These are phyloP conservation scores for Adrianichthys oophorus DNA, from an alignment of 2,797 vertebrate species.

Conservation along the genomic window DNA sequence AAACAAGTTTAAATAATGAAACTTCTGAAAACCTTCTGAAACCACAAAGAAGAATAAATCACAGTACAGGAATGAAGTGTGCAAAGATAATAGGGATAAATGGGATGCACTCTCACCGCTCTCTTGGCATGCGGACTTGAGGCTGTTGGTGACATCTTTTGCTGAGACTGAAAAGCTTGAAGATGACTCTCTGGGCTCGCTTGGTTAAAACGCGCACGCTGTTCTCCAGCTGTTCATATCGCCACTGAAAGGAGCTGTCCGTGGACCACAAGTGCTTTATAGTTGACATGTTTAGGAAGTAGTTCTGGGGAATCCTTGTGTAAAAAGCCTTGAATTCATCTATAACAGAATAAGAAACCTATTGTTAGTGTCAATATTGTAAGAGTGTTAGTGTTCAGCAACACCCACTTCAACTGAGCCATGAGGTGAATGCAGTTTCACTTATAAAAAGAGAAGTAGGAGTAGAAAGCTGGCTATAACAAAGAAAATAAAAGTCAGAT, in stretches of 20 bases:
- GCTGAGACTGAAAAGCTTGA: conserved; percentile 95
- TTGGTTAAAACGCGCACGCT: conserved; percentile 88
- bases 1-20: not conserved
- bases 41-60: no score
- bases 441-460: not conserved
- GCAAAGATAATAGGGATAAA: not conserved
- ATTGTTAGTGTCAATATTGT: not conserved
- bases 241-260: conserved; percentile 90
- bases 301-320: conserved; percentile 88
- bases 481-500: not conserved
- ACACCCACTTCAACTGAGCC: not conserved
- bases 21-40: no score
- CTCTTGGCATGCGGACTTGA: conserved; percentile 85
- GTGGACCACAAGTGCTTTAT: conserved; percentile 93
- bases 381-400: not conserved
- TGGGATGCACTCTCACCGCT: conserved; percentile 79
- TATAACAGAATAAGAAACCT: conserved; percentile 45
- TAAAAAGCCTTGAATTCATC: conserved; percentile 96
- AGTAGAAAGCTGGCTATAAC: not conserved
- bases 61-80: not conserved
- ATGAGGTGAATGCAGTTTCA: not conserved
- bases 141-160: conserved; percentile 95
- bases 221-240: conserved; percentile 91
- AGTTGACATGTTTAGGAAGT: conserved; percentile 90
- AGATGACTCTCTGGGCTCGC: conserved; percentile 90